Evolutionary conservation across 2,113 vertebrate species (phyloP).

Genomic region (Callopanchax toddi): DNA sequence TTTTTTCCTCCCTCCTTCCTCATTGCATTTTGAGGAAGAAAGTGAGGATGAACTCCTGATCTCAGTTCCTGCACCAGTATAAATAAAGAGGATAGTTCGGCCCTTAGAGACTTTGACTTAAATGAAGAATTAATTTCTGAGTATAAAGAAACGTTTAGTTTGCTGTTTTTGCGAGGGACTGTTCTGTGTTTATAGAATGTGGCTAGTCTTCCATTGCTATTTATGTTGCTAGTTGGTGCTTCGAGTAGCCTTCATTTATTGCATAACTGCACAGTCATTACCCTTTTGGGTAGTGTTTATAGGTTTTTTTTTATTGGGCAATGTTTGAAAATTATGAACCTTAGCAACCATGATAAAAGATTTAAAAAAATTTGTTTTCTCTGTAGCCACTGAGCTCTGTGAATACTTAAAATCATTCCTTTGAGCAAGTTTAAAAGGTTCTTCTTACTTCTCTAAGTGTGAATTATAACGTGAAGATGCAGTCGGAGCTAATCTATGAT

Average conservation of each 20-base stretch:
- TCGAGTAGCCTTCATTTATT: slow-evolving; percentile 52
- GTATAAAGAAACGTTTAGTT: slow-evolving; percentile 21
- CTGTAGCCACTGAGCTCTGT: slow-evolving; percentile 30
- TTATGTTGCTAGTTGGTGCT: slow-evolving; percentile 56
- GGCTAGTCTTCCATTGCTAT: slow-evolving; percentile 61
- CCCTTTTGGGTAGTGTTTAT: too few species aligned
- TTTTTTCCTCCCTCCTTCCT: slow-evolving; percentile 26
- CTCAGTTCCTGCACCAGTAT: neutral
- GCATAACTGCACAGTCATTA: slow-evolving; percentile 61
- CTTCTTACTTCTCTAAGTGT: slow-evolving; percentile 19
- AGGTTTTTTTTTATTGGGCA: slow-evolving; percentile 28
- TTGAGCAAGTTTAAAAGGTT: slow-evolving; percentile 1
- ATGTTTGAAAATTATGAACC: slow-evolving; percentile 18
- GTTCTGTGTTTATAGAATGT: slow-evolving; percentile 26
- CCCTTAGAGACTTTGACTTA: slow-evolving; percentile 3
- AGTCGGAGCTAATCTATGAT: neutral
- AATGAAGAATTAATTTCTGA: slow-evolving; percentile 49
- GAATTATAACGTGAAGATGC: slow-evolving; percentile 2
- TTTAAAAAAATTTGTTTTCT: slow-evolving; percentile 20
- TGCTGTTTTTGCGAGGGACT: slow-evolving; percentile 28
- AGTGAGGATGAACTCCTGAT: slow-evolving; percentile 1
- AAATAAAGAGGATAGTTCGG: slow-evolving; percentile 15
- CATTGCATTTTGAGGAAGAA: slow-evolving; percentile 28
- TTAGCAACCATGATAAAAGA: slow-evolving; percentile 11
- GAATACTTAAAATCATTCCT: slow-evolving; percentile 45